Conservation (phyloP, 2,113 vertebrate species). For the Hemibagrus wyckioides region DNA sequence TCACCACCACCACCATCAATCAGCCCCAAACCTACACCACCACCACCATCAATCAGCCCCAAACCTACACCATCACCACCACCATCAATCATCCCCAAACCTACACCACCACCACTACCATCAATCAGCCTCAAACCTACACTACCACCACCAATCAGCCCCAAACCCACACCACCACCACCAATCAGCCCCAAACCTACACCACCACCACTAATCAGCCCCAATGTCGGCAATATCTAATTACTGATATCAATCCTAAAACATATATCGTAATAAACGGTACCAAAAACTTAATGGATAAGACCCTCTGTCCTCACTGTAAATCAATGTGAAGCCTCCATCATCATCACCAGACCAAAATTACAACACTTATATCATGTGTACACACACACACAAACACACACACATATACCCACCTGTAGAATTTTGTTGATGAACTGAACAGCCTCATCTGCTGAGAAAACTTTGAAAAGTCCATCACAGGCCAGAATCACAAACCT, state of each 20-base stretch:
- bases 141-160: too few relatives aligned
- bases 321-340: background rate
- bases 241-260: background rate
- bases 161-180: background rate
- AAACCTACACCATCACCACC: background rate
- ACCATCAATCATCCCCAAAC: background rate
- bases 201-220: background rate
- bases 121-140: background rate
- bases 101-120: background rate
- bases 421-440: slow-evolving; percentile 84
- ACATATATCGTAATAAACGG: too few relatives aligned
- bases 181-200: background rate
- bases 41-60: background rate
- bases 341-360: background rate
- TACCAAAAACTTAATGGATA: too few relatives aligned
- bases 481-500: slow-evolving; percentile 95
- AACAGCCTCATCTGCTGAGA: slow-evolving; percentile 92
- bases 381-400: background rate
- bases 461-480: slow-evolving; percentile 96
- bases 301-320: too few relatives aligned
- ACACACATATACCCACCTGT: slow-evolving; percentile 73
- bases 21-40: background rate
- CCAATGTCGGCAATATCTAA: background rate
- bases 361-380: background rate
- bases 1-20: background rate